These are phyloP conservation scores for Muscicapa adusta DNA, from an alignment of 2,113 vertebrate genomes.

Conservation along the genomic window DNA sequence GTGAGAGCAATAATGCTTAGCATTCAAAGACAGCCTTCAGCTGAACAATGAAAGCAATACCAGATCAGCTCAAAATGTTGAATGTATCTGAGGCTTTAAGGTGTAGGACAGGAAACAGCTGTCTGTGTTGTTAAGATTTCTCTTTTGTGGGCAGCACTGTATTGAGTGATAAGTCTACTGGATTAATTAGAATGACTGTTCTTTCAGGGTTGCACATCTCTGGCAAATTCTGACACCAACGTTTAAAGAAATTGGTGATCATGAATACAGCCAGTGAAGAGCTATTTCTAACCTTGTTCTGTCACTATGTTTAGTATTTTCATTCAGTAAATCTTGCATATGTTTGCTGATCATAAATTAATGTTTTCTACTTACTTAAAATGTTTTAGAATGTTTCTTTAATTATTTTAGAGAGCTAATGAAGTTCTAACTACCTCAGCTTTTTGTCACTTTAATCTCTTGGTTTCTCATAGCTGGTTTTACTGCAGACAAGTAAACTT, in stretches of 20 bases:
- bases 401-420: neutral
- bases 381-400: neutral
- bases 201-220: neutral
- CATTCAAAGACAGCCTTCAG: neutral
- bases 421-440: neutral
- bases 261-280: neutral
- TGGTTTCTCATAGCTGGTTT: neutral
- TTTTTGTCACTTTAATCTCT: neutral
- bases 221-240: neutral
- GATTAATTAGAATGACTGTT: neutral
- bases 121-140: neutral
- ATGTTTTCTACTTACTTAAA: neutral
- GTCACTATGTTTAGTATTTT: neutral
- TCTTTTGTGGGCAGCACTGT: neutral
- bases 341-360: neutral
- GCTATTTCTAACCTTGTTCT: neutral
- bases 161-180: neutral
- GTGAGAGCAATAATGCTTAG: neutral
- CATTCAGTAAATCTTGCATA: neutral
- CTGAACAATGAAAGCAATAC: neutral
- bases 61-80: neutral
- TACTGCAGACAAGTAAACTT: neutral
- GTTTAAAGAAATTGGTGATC: neutral
- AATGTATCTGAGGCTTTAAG: neutral
- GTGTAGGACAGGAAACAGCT: neutral